phyloP scores from a whole-genome alignment of 2,888 invertebrate genomes.

The Morpho achilles region DNA sequence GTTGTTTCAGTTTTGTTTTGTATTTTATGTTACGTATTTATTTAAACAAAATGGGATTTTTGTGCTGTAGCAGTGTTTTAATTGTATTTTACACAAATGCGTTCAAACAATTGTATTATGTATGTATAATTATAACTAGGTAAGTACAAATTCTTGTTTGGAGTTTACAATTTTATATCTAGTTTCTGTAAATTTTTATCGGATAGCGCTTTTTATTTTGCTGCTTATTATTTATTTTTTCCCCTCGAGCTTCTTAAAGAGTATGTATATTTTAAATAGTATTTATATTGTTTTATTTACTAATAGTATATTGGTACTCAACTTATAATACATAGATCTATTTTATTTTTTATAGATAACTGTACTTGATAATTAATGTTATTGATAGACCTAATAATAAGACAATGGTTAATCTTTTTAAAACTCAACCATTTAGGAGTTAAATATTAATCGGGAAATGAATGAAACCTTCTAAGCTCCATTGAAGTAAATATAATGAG shows the following conservation, averaged over 20 bases:
- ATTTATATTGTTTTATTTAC: not conserved
- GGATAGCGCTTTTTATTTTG: slow-evolving; percentile 62
- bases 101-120: not conserved
- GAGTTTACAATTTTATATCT: slow-evolving; percentile 25
- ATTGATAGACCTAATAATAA: no score
- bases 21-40: slow-evolving; percentile 2
- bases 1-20: slow-evolving; percentile 29
- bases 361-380: no score
- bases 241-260: slow-evolving; percentile 21
- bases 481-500: no score
- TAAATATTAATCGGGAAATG: no score
- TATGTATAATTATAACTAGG: slow-evolving; percentile 13
- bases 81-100: slow-evolving; percentile 2
- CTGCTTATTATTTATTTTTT: slow-evolving; percentile 51
- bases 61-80: slow-evolving; percentile 12
- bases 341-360: no score
- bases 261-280: slow-evolving; percentile 7
- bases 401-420: no score
- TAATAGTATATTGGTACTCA: no score
- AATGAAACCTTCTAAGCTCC: no score
- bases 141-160: slow-evolving; percentile 36
- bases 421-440: no score
- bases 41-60: slow-evolving; percentile 4
- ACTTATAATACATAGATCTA: no score
- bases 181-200: slow-evolving; percentile 43